Percentiles rank a stretch among this genome's conserved stretches.
phyloP scores from a whole-genome alignment of 2,797 vertebrate genomes.

The Myotis planiceps region DNA sequence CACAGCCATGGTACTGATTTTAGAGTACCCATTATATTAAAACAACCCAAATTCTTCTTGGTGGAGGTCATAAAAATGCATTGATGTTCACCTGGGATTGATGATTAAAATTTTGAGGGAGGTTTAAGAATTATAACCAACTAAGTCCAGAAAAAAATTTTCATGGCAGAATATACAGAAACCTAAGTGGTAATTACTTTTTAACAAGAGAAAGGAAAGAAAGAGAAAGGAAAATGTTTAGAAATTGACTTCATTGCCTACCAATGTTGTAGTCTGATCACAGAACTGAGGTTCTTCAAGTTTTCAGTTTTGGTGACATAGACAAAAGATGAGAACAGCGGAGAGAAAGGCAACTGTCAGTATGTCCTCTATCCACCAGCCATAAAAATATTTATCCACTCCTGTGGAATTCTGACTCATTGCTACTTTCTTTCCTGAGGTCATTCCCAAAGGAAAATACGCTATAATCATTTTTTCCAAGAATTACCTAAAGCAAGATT shows the following conservation, averaged over 20 bases:
- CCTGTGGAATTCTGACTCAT: neutral
- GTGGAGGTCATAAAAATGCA: neutral
- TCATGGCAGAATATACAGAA: neutral
- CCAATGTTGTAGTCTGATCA: neutral
- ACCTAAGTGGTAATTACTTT: neutral
- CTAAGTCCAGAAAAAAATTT: neutral
- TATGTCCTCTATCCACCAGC: neutral
- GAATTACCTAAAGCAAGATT: constrained; percentile 5
- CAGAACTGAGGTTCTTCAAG: neutral
- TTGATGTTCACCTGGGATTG: neutral
- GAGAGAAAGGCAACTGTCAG: neutral
- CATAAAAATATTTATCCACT: neutral
- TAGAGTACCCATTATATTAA: neutral
- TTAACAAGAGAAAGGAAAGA: neutral
- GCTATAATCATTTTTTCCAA: neutral
- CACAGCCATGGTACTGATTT: neutral
- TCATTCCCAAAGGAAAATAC: neutral
- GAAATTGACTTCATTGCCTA: neutral
- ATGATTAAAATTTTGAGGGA: neutral
- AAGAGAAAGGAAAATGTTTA: neutral
- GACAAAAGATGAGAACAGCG: neutral
- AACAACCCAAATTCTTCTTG: neutral
- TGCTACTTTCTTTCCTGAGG: neutral
- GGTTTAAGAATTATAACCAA: neutral
- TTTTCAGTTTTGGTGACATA: neutral